Conservation (phyloP, 2,113 vertebrate species). For the Perognathus longimembris region DNA sequence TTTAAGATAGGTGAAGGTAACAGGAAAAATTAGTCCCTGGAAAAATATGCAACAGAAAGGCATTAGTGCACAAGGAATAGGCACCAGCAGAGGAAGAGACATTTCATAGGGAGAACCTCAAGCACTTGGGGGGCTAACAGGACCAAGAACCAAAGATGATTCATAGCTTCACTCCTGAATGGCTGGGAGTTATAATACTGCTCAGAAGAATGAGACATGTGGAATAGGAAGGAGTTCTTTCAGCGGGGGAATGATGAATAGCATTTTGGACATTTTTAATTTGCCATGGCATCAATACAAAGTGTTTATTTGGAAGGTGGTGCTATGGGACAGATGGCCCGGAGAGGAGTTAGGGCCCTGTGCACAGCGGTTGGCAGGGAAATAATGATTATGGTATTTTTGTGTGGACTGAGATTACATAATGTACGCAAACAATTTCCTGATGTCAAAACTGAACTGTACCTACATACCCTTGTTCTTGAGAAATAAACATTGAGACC, state of each 20-base stretch:
- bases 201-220: not conserved
- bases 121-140: not conserved
- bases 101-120: not conserved
- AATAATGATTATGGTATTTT: constrained; percentile 34
- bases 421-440: constrained; percentile 33
- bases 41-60: not conserved
- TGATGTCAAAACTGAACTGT: constrained; percentile 4
- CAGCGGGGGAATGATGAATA: constrained; percentile 18
- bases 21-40: not conserved
- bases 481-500: no score
- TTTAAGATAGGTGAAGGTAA: not conserved
- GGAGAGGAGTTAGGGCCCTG: constrained; percentile 46
- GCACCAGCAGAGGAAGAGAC: not conserved
- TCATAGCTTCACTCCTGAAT: constrained; percentile 20
- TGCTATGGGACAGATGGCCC: constrained; percentile 54
- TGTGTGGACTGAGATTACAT: constrained; percentile 7
- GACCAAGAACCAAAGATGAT: constrained; percentile 20
- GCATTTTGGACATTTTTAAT: constrained; percentile 57
- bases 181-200: not conserved
- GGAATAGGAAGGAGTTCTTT: not conserved
- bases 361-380: not conserved
- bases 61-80: not conserved
- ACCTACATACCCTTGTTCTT: not conserved
- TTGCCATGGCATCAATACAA: constrained; percentile 38
- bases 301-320: constrained; percentile 51